Conservation (phyloP, 2,888 invertebrate species). For the Nymphalis urticae region DNA sequence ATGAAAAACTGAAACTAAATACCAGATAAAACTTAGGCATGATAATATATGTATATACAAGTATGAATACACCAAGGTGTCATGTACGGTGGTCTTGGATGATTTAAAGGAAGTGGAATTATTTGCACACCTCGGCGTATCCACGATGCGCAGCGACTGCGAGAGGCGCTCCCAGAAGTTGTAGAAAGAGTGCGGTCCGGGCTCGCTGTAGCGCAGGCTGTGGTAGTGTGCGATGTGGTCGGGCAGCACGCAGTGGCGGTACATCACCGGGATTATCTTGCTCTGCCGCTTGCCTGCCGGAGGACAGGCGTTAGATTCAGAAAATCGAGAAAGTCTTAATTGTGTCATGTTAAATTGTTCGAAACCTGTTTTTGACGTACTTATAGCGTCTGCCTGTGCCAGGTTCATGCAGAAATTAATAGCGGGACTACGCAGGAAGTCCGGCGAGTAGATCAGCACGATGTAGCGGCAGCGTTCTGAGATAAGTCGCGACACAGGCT, state of each 20-base stretch:
- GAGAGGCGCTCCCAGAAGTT: constrained; percentile 88
- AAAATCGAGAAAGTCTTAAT: neutral
- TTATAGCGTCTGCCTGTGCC: constrained; percentile 90
- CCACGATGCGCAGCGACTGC: constrained; percentile 68
- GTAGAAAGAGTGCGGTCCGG: constrained; percentile 65
- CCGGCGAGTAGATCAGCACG: constrained; percentile 89
- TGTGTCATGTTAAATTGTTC: neutral
- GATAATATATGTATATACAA: too few species aligned
- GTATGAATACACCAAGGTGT: too few species aligned
- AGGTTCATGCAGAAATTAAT: constrained; percentile 90
- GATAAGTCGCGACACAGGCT: constrained; percentile 87
- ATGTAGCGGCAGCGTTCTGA: constrained; percentile 89
- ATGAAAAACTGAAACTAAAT: too few species aligned
- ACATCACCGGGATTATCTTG: constrained; percentile 88
- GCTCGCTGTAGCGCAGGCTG: constrained; percentile 77
- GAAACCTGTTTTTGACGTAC: constrained; percentile 66
- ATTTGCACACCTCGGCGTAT: constrained; percentile 36
- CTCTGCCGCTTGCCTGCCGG: constrained; percentile 66
- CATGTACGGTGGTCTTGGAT: too few species aligned
- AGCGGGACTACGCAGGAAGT: constrained; percentile 87
- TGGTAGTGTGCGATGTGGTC: constrained; percentile 84
- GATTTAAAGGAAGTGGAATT: too few species aligned
- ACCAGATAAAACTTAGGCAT: too few species aligned
- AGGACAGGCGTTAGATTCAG: neutral
- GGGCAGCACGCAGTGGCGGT: constrained; percentile 84